Conservation (phyloP, 1,140 invertebrate species). For the Lepidurus apus region DNA sequence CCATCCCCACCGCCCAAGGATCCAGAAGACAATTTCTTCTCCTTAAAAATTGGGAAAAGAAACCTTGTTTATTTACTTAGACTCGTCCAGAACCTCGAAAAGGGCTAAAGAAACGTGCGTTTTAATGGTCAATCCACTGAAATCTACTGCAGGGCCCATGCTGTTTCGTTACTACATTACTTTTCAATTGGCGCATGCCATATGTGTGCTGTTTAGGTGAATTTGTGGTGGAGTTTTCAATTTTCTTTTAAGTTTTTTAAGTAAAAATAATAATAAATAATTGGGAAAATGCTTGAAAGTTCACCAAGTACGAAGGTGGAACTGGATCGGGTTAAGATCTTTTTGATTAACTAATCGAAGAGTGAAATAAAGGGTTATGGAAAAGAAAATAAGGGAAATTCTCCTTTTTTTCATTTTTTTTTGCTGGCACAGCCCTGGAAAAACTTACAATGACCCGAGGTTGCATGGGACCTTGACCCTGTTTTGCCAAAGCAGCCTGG, state of each 20-base stretch:
- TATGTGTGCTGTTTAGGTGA: neutral
- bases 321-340: too few relatives aligned
- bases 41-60: constrained; percentile 48
- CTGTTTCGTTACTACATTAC: neutral
- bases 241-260: too few relatives aligned
- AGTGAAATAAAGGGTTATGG: neutral
- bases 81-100: neutral
- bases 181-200: neutral
- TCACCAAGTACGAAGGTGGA: too few relatives aligned
- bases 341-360: too few relatives aligned
- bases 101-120: neutral
- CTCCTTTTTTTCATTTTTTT: neutral
- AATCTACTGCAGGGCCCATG: constrained; percentile 1
- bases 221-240: neutral
- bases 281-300: too few relatives aligned
- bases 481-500: constrained; percentile 33
- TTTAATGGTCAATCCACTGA: neutral
- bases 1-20: constrained; percentile 60
- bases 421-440: neutral
- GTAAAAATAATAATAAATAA: too few relatives aligned
- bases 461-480: constrained; percentile 32
- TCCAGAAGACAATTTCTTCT: constrained; percentile 73
- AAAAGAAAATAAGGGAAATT: neutral
- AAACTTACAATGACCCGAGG: constrained; percentile 33
- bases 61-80: neutral